Evolutionary conservation across 2,888 invertebrate genomes (phyloP).

Genomic region (Siphonodentalium dalli): DNA sequence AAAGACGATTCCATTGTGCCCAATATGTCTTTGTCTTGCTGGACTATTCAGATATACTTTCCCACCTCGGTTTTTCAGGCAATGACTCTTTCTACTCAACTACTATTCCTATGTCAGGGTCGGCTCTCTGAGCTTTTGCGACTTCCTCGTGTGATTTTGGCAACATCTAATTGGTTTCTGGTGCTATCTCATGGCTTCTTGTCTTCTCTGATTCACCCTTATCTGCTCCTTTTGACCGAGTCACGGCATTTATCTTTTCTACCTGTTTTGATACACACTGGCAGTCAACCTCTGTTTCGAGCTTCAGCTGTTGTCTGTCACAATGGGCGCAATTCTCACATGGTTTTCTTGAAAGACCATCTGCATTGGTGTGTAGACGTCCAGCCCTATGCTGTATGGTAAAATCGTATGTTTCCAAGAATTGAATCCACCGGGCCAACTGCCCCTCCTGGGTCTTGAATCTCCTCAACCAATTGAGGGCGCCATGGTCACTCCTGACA

Average conservation of each 20-base stretch:
- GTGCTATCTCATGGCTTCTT: not conserved
- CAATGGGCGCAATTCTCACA: constrained; percentile 1
- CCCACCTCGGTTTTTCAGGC: no score
- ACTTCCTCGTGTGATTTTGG: not conserved
- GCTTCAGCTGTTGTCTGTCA: not conserved
- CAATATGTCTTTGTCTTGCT: no score
- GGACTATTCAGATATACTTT: no score
- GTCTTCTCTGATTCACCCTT: not conserved
- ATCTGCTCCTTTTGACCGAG: no score
- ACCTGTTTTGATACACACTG: not conserved
- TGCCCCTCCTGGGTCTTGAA: constrained; percentile 21
- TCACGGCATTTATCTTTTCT: not conserved
- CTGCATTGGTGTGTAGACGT: no score
- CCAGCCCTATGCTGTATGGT: no score
- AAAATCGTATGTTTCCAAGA: constrained; percentile 13
- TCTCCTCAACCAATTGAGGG: constrained; percentile 15
- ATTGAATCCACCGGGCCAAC: constrained; percentile 22
- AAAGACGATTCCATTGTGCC: no score
- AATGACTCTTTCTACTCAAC: no score
- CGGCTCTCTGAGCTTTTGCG: no score
- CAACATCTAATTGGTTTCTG: not conserved
- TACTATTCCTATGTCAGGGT: no score
- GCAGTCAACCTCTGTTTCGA: not conserved
- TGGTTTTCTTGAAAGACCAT: no score
- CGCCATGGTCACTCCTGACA: constrained; percentile 19